Base-by-base conservation (phyloP, 2,113 vertebrate genomes). In the Glaucomys volans region DNA sequence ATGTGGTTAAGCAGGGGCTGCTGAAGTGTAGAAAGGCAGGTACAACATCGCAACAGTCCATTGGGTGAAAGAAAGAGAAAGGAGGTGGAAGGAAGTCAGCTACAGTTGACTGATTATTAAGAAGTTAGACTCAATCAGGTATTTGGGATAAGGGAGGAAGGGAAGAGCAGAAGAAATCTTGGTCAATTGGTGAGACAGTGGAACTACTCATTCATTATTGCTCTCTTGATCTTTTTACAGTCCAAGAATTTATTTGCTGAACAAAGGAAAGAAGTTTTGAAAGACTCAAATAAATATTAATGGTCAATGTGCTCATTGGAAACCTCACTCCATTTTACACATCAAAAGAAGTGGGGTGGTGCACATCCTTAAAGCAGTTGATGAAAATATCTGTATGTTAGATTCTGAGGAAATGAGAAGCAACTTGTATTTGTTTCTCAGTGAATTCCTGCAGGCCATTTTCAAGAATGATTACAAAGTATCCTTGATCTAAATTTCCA, bases 51-150 rank as follows among this genome's bases (percentile, higher is more conserved):
- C 16, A 22, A 71, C 16, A 66, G 30, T 77, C 47, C 32, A 47
- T 90, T 67, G 95, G 85, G 76, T 90, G 44, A 72, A 52, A 90
- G 32, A 87, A 87, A 84, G 28, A 18, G 66, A 50, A 92, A 90
- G 22, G 37, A 83, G 37, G 18, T 50, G 22, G 75, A 69, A 82
- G 44, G 77, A 62, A 85, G 66, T 42, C n/a, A 67, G 37, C 59
- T 66, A 2, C 52, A 8, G 16, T 37, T 14, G n/a, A 54, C 12
- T 50, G 72, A 69, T 79, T 75, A 30, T 37, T 80, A 67, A 92
- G 50, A 74, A 64, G 76, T 40, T 59, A 37, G 40, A 66, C 72
- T 93, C 69, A 50, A 10, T n/a, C 24, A 93, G 2, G 35, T 22
- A 40, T 20, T 37, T 40, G 47, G 59, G 85, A 26, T n/a, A 67